Percentiles rank a stretch among this genome's conserved stretches.
phyloP scores from a whole-genome alignment of 2,888 invertebrate species.

The Teleogryllus oceanicus region DNA sequence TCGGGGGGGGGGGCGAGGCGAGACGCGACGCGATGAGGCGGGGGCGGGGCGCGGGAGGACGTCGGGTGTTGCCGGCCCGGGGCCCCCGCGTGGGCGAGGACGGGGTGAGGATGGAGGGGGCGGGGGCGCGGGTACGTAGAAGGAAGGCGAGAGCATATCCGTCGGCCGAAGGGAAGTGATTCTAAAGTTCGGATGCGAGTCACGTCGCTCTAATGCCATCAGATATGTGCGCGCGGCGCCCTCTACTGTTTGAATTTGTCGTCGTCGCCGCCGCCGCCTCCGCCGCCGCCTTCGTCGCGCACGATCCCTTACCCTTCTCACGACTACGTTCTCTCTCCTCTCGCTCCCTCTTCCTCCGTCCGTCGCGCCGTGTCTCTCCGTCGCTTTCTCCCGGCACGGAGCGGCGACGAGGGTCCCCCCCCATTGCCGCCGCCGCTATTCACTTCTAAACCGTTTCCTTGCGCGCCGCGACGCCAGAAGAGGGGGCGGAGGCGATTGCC shows the following conservation, averaged over 20 bases:
- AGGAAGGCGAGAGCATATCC: neutral
- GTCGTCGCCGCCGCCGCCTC: neutral
- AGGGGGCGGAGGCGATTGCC: neutral
- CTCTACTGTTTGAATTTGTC: conserved; percentile 30
- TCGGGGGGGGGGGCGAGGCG: neutral
- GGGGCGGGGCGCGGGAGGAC: conserved; percentile 23
- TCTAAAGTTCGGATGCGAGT: conserved; percentile 29
- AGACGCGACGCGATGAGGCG: neutral
- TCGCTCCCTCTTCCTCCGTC: neutral
- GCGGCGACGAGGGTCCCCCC: too few relatives aligned
- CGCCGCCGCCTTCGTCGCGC: neutral
- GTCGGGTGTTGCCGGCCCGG: neutral
- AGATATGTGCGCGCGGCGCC: conserved; percentile 18
- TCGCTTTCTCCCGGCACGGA: neutral
- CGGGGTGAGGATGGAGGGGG: neutral
- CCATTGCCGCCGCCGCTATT: neutral
- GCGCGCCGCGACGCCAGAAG: neutral
- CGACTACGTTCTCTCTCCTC: neutral
- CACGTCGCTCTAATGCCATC: conserved; percentile 29
- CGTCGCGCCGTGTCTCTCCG: neutral
- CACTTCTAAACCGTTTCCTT: conserved; percentile 7
- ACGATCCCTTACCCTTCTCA: neutral
- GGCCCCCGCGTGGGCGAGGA: neutral
- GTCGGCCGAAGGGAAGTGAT: conserved; percentile 25
- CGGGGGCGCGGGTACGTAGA: neutral